Evolutionary conservation across 2,797 vertebrate species (phyloP).

Genomic region (Pantherophis vulpinus): DNA sequence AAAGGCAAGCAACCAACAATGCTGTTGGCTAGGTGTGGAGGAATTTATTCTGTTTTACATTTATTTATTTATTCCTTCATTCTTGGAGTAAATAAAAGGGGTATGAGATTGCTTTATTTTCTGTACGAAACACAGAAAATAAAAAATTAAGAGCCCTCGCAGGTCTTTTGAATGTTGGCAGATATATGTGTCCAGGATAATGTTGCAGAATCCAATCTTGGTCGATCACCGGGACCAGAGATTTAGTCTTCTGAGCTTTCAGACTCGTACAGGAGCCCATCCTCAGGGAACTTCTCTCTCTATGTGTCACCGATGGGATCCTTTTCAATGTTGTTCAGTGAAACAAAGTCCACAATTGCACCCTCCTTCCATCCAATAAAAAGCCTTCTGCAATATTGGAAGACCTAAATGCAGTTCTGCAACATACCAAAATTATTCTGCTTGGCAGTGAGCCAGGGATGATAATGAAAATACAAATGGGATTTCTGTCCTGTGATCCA

Average conservation of each 20-base stretch:
- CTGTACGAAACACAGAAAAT: neutral
- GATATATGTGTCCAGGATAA: neutral
- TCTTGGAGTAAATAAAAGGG: neutral
- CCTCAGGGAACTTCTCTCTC: neutral
- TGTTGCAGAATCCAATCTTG: neutral
- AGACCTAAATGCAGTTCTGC: neutral
- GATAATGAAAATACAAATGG: neutral
- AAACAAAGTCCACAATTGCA: no score
- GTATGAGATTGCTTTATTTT: neutral
- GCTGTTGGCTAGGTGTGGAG: accelerated
- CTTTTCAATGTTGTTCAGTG: neutral
- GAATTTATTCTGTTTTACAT: neutral
- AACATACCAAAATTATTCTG: neutral
- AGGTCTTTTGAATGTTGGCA: neutral
- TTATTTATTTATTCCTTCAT: neutral
- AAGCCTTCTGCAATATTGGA: neutral
- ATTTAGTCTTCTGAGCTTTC: neutral
- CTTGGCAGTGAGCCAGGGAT: neutral
- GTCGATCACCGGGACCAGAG: neutral
- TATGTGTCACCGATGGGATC: neutral
- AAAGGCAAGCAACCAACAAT: neutral
- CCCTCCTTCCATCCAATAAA: neutral
- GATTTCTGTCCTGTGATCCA: neutral
- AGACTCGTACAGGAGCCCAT: neutral
- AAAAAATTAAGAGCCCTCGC: neutral